These are phyloP conservation scores for Daktulosphaira vitifoliae DNA, from an alignment of 1,140 invertebrate species.

Conservation along the genomic window DNA sequence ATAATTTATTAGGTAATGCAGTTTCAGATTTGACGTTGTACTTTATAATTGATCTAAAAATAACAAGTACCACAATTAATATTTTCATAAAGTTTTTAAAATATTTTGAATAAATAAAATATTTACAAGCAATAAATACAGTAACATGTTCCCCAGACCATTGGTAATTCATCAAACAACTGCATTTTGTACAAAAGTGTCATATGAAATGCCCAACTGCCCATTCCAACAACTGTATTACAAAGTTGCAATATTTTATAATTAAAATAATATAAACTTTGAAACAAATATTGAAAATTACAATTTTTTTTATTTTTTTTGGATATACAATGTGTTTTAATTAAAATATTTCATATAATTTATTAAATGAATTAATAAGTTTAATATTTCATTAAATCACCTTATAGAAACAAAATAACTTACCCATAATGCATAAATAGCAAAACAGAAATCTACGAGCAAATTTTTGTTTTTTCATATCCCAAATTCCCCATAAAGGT, in stretches of 20 bases:
- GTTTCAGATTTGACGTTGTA: conserved; percentile 10
- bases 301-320: too few species aligned
- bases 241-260: neutral
- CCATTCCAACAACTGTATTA: conserved; percentile 40
- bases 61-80: neutral
- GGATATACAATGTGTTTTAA: too few species aligned
- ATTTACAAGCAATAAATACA: conserved; percentile 40
- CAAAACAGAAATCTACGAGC: conserved; percentile 39
- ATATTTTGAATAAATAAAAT: neutral
- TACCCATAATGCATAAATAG: conserved; percentile 38
- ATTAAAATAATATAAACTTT: neutral
- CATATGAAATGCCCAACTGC: conserved; percentile 41
- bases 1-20: conserved; percentile 8
- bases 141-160: conserved; percentile 40
- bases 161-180: conserved; percentile 41
- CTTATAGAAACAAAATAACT: too few species aligned
- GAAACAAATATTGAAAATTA: too few species aligned
- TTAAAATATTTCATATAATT: too few species aligned
- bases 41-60: conserved; percentile 26
- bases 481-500: conserved; percentile 39
- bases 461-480: conserved; percentile 38
- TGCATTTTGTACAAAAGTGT: conserved; percentile 41
- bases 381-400: too few species aligned
- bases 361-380: neutral
- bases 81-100: too few species aligned